Base-by-base conservation (phyloP, 2,113 vertebrate genomes). In the Nannospalax galili region DNA sequence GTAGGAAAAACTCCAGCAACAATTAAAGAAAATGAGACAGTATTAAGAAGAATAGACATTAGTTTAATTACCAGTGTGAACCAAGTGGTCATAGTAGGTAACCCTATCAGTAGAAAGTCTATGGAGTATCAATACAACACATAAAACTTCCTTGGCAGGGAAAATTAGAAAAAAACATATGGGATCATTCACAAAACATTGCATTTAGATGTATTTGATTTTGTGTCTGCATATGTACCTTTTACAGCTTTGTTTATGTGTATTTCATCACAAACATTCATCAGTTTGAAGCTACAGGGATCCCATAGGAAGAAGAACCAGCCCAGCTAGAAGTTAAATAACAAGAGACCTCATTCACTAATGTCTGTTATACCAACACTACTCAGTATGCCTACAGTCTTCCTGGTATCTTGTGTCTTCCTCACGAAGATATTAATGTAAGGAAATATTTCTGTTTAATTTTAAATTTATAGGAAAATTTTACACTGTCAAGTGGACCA, bases 381-480 rank as follows among this genome's bases (percentile, higher is more conserved):
- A 32, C n/a, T 73, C 80, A 45, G 9, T 24, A 40, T 20, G 20
- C 6, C 45, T 64, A 6, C 3, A 32, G 20, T 1, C 56, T 91
- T 74, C 5, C 42, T 52, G 2, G 30, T 16, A 9, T 90, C 58
- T 45, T 62, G 48, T 48, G 67, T 84, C 67, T 58, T 77, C 80
- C 70, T 69, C 48, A 65, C 6, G 5, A 67, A 12, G 45, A 67
- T 67, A 67, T 84, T 45, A 35, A 45, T 35, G 42, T 67, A 64
- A 70, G n/a, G 65, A 73, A 20, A n/a, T 45, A 82, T 73, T 82
- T 5, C 9, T 79, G 9, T 32, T 42, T 73, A 52, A 79, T 75
- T 84, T 92, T 86, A 79, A 92, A 79, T 82, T 64, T 32, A 12
- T 84, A 32, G 81, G 80, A 93, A 94, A 95, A 42, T 60, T 16